Conservation (phyloP, 2,888 invertebrate genomes). For the Phalera bucephala region DNA sequence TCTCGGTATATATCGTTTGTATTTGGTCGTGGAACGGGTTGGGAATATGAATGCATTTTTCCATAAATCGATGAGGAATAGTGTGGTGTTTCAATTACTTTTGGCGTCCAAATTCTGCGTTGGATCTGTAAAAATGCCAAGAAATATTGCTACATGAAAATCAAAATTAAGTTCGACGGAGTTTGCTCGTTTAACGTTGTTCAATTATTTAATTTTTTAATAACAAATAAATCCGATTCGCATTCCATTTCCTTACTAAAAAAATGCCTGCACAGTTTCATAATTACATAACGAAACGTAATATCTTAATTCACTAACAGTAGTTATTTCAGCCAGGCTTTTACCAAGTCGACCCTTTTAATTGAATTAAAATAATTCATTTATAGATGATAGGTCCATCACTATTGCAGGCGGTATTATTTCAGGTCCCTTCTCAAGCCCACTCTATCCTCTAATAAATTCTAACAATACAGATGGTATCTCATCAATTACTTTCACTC, state of each 20-base stretch:
- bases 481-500: no score
- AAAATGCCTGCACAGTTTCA: no score
- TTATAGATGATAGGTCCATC: not conserved
- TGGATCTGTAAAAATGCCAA: constrained; percentile 53
- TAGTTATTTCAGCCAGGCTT: no score
- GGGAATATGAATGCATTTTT: constrained; percentile 49
- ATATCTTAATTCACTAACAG: no score
- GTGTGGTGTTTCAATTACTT: constrained; percentile 42
- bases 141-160: no score
- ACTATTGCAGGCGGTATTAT: constrained; percentile 1
- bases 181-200: no score
- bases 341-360: not conserved
- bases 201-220: no score
- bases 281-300: no score
- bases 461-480: constrained; percentile 1
- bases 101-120: constrained; percentile 56
- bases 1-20: constrained; percentile 60
- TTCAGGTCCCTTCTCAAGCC: not conserved
- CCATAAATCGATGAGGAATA: constrained; percentile 55
- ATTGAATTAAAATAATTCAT: constrained; percentile 2
- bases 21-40: constrained; percentile 46
- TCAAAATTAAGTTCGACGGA: no score
- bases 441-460: not conserved
- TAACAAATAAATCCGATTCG: no score
- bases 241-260: no score